Percentiles rank a stretch among this genome's conserved stretches.
These are phyloP conservation scores for Pseudomyrmex concolor DNA, from an alignment of 1,140 invertebrate species.

Conservation along the genomic window DNA sequence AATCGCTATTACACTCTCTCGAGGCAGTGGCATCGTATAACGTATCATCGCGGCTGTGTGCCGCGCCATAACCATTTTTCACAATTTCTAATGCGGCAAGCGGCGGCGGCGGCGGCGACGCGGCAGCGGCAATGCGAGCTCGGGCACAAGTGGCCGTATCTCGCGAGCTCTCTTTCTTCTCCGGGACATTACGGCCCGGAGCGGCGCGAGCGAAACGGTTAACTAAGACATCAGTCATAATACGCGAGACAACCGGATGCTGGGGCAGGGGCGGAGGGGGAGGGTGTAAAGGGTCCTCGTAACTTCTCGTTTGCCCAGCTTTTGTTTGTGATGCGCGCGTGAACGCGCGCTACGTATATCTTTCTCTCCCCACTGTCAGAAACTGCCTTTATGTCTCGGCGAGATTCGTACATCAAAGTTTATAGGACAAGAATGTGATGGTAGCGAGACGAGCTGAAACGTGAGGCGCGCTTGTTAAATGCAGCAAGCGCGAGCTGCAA, in stretches of 20 bases:
- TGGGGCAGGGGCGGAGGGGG: slow-evolving; percentile 30
- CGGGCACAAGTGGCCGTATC: slow-evolving; percentile 67
- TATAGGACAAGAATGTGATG: slow-evolving; percentile 28
- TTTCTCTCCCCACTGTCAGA: background rate
- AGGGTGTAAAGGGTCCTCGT: slow-evolving; percentile 71
- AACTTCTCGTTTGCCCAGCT: slow-evolving; percentile 75
- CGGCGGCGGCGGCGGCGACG: background rate
- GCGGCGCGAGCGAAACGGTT: slow-evolving; percentile 63
- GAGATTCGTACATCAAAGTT: slow-evolving; percentile 50
- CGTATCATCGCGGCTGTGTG: slow-evolving; percentile 55
- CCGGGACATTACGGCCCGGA: slow-evolving; percentile 66
- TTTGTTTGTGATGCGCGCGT: slow-evolving; percentile 68
- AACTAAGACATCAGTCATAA: slow-evolving; percentile 76
- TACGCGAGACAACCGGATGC: slow-evolving; percentile 74
- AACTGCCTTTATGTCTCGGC: slow-evolving; percentile 49
- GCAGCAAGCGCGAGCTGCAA: background rate
- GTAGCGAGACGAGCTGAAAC: slow-evolving; percentile 17
- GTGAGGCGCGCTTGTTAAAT: slow-evolving; percentile 39
- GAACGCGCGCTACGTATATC: slow-evolving; percentile 52
- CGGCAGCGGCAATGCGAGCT: slow-evolving; percentile 21
- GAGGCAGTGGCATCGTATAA: slow-evolving; percentile 39
- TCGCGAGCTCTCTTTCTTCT: slow-evolving; percentile 60
- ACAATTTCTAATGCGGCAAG: slow-evolving; percentile 65
- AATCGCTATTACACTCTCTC: slow-evolving; percentile 49
- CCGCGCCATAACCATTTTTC: slow-evolving; percentile 73